These are phyloP conservation scores for Clarias macrocephalus DNA, from an alignment of 2,113 vertebrate species.

Conservation along the genomic window DNA sequence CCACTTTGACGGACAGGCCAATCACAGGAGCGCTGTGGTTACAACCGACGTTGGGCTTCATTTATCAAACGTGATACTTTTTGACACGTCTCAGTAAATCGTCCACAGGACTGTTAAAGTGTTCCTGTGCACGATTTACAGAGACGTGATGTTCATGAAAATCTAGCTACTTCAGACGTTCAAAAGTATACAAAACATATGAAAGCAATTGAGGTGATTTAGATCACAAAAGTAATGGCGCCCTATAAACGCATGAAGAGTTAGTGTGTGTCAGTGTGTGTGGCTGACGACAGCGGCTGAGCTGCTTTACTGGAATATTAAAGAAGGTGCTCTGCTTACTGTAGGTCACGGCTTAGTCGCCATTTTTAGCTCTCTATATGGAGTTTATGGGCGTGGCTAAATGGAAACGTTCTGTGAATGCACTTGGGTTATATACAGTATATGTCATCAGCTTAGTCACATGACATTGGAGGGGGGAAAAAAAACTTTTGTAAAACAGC, in stretches of 20 bases:
- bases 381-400: not conserved
- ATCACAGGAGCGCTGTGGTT: constrained; percentile 15
- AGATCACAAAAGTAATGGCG: not conserved
- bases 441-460: not conserved
- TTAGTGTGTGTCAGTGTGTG: not conserved
- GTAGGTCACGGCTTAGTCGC: not conserved
- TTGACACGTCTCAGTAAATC: not conserved
- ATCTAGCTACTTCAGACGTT: not conserved
- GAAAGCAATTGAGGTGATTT: not conserved
- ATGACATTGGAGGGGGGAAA: too few relatives aligned
- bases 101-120: not conserved
- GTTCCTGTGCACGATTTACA: not conserved
- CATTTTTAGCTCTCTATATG: not conserved
- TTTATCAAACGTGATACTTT: not conserved
- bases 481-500: not conserved
- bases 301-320: not conserved
- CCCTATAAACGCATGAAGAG: not conserved
- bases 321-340: not conserved
- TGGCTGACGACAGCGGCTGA: not conserved
- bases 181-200: not conserved
- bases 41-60: constrained; percentile 10
- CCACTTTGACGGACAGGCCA: constrained; percentile 35
- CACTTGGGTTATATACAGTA: not conserved
- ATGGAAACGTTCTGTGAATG: not conserved
- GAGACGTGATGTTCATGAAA: not conserved